Evolutionary conservation across 2,888 invertebrate genomes (phyloP), one percentile per base, ranked within the genome.

Genomic region (Ariolimax columbianus): DNA sequence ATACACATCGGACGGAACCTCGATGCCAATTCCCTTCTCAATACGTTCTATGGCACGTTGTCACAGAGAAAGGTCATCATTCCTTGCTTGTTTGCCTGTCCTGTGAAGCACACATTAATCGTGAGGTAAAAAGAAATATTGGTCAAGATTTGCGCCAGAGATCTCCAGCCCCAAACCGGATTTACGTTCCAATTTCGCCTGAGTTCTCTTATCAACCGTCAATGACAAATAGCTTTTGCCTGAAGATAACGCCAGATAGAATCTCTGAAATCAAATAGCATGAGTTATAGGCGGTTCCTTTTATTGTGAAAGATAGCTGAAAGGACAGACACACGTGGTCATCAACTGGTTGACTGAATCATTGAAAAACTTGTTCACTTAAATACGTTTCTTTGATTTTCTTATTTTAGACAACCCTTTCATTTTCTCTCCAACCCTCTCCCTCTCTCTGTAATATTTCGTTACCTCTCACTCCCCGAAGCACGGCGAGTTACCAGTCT

Each of bases 391-490:
- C 36, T 77, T 40, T 83, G 36, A 26, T 26, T 36, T 36, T 78
- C 36, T 51, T 55, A 30, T 40, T 66, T 19, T 66, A 17, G 43
- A 6, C 47, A 23, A 6, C 30, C 43, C 11, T 68, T 38, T 80
- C 47, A 68, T 43, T 66, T 38, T 84, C 26, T 80, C 80, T 79
- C 43, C 40, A 38, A 43, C 73, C 63, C 47, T 72, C 79, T 79
- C n/a, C 72, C 63, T 79, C 33, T 26, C 11, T 84, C 40, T 84
- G 47, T 77, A 23, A 26, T 63, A 33, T 68, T n/a, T 0, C 11
- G 33, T 51, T 55, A 19, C 33, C n/a, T n/a, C n/a, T n/a, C n/a
- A n/a, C n/a, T n/a, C n/a, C n/a, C n/a, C n/a, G n/a, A n/a, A n/a
- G n/a, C n/a, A n/a, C n/a, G n/a, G n/a, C n/a, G n/a, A n/a, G n/a